phyloP scores from a whole-genome alignment of 2,113 vertebrate genomes.

The Myanophis thanlyinensis region DNA sequence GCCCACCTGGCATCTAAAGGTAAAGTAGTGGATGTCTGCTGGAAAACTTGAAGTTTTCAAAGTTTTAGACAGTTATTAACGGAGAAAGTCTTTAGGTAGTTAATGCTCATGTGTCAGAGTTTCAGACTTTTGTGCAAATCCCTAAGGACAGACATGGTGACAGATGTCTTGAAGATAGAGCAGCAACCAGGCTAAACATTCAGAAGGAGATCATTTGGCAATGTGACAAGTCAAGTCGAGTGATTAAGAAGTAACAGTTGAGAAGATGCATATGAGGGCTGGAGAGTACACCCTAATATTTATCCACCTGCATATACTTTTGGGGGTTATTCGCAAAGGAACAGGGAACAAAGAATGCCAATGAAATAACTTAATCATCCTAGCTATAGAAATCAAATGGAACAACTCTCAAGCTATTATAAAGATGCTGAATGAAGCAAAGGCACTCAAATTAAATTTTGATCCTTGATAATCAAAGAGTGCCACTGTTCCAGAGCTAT shows the following conservation, averaged over 20 bases:
- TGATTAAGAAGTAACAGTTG: constrained; percentile 49
- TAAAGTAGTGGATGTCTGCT: constrained; percentile 19
- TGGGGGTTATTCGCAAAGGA: background rate
- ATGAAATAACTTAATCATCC: background rate
- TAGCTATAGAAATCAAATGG: background rate
- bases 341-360: background rate
- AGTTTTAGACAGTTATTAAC: constrained; percentile 52
- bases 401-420: background rate
- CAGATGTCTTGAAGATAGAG: constrained; percentile 49
- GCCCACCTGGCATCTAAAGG: constrained; percentile 42
- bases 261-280: constrained; percentile 14
- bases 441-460: accelerated
- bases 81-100: constrained; percentile 63
- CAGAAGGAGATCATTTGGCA: constrained; percentile 49
- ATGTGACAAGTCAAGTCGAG: constrained; percentile 19
- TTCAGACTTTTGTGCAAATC: constrained; percentile 47
- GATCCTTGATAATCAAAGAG: accelerated
- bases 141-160: constrained; percentile 45
- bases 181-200: constrained; percentile 14
- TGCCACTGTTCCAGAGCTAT: background rate
- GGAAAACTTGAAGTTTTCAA: constrained; percentile 21
- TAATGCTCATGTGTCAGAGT: constrained; percentile 56
- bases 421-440: background rate
- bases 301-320: background rate
- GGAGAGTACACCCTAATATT: constrained; percentile 22